Evolutionary conservation across 2,797 vertebrate species (phyloP).

Genomic region (Trachops cirrhosus): DNA sequence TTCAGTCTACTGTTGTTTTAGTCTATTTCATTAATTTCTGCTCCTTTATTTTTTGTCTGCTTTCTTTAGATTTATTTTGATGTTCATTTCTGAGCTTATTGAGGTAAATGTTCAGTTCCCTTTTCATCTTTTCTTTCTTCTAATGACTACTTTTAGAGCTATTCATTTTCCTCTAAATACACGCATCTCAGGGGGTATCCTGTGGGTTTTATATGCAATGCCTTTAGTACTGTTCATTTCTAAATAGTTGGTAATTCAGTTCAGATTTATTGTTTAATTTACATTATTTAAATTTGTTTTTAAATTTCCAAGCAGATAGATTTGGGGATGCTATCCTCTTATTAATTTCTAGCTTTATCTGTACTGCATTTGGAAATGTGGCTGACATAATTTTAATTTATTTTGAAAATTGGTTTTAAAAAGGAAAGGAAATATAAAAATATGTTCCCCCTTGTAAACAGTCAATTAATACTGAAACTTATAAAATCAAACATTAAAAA

Average conservation of each 20-base stretch:
- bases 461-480: not conserved
- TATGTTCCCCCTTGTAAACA: not conserved
- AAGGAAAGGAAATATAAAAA: constrained; percentile 28
- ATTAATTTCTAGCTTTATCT: constrained; percentile 1
- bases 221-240: constrained; percentile 43
- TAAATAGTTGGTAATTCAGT: constrained; percentile 46
- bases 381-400: constrained; percentile 6
- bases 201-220: constrained; percentile 34
- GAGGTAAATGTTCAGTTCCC: not conserved
- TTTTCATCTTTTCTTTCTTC: not conserved
- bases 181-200: not conserved
- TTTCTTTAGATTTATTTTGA: constrained; percentile 29
- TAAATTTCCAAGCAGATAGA: constrained; percentile 32
- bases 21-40: constrained; percentile 51
- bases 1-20: not conserved
- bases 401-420: constrained; percentile 41
- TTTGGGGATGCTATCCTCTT: not conserved
- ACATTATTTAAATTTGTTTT: constrained; percentile 54
- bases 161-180: constrained; percentile 38
- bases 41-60: constrained; percentile 3
- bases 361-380: not conserved
- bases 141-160: not conserved
- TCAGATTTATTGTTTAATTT: constrained; percentile 64
- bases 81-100: not conserved
- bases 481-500: not conserved